Base-by-base conservation (phyloP, 2,888 invertebrate species). In the Drosophila prostipennis region DNA sequence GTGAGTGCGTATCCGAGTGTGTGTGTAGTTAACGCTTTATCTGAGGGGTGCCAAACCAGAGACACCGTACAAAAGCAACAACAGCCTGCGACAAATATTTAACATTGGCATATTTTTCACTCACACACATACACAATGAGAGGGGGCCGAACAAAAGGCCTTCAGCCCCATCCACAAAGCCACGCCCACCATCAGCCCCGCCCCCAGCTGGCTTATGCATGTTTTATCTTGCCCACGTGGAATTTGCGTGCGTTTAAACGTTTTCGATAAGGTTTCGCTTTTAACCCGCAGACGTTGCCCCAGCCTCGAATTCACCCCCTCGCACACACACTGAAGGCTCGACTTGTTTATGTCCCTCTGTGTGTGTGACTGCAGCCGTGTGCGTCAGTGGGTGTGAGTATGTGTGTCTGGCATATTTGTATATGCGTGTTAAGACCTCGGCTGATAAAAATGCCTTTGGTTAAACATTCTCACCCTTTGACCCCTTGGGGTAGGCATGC, bases 221-320 rank as follows among this genome's bases (percentile, higher is more conserved):
- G 84, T 84, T 84, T 84, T 84, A 84, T 84, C 84, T 89, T 86
- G 72, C 87, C 84, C 89, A 89, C 80, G 89, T 89, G 84, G 84
- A 89, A 89, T 84, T 84, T 89, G 80, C 89, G 84, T 89, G 88
- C 89, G 82, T 87, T 84, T 84, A 84, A 84, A 84, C 89, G 89
- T 85, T 89, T 85, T 85, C 89, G 84, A 84, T 84, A 84, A 84
- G 89, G 88, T 72, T 89, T 87, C 89, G 75, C 89, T 82, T 82
- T 87, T 87, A 79, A 79, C 86, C 88, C 83, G 82, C 88, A 77
- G 83, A 84, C 79, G 70, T 39, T 70, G 36, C 55, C 74, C 49
- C 29, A 10, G 68, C 49, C 74, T 26, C 49, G 48, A 40, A 26
- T 46, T 32, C 32, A 39, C 49, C 51, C 48, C 16, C n/a, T 11